Conservation (phyloP, 2,113 vertebrate genomes). For the Triplophysa dalaica region DNA sequence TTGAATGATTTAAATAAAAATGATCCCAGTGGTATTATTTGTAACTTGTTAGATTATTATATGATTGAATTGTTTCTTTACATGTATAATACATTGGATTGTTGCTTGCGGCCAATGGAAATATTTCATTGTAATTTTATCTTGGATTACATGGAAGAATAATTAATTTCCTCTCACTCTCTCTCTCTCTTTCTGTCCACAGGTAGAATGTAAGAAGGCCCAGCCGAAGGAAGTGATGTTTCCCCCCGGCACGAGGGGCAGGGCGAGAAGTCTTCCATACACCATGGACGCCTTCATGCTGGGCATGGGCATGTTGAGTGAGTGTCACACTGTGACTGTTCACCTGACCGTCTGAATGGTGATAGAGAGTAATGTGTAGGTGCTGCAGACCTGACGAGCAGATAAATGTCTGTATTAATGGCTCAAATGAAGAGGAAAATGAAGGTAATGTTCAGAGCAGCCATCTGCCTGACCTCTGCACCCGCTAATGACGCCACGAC, state of each 20-base stretch:
- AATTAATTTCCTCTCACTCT: not conserved
- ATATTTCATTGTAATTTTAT: too few species aligned
- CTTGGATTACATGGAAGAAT: too few species aligned
- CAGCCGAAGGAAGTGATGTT: constrained; percentile 96
- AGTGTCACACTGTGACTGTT: constrained; percentile 56
- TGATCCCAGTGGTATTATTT: too few species aligned
- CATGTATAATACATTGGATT: too few species aligned
- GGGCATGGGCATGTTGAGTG: constrained; percentile 93
- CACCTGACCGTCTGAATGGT: not conserved
- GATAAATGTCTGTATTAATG: constrained; percentile 75
- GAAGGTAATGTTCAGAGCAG: constrained; percentile 99
- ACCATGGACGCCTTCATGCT: constrained; percentile 94
- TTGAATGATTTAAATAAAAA: too few species aligned
- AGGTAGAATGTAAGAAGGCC: constrained; percentile 97
- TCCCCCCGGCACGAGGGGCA: constrained; percentile 87
- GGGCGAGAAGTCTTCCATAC: constrained; percentile 86
- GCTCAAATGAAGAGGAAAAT: constrained; percentile 99
- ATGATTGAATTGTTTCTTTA: too few species aligned
- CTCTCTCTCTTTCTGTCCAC: constrained; percentile 57
- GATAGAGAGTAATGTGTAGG: not conserved
- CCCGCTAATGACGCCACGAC: constrained; percentile 70
- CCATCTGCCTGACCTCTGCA: constrained; percentile 86
- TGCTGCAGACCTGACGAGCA: not conserved
- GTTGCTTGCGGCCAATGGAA: too few species aligned
- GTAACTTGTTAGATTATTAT: too few species aligned